A percentile compares a stretch with the other conserved stretches of the same genome.
Conservation (phyloP, 2,113 vertebrate species). For the Cyphomyrus discorhynchus region DNA sequence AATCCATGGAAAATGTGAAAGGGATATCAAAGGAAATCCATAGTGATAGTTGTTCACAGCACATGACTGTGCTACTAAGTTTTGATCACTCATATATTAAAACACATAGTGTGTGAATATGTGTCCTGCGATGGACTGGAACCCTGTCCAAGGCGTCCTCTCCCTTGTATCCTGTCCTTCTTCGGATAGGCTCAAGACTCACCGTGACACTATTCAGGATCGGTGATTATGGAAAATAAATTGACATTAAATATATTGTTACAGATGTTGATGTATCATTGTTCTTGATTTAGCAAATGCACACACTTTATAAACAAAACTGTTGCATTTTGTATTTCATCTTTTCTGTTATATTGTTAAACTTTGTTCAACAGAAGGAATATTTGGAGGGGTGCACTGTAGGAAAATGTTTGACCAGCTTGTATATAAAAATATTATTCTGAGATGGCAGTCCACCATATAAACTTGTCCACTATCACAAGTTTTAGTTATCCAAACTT, state of each 20-base stretch:
- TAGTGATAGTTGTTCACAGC: neutral
- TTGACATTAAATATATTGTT: neutral
- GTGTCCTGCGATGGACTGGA: neutral
- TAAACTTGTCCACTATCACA: neutral
- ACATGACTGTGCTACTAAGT: neutral
- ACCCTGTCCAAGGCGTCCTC: neutral
- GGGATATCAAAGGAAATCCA: neutral
- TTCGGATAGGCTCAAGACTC: neutral
- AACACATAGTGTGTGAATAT: neutral
- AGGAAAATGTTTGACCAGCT: neutral
- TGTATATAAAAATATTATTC: neutral
- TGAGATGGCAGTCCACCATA: neutral
- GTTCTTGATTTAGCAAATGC: neutral
- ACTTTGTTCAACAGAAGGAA: neutral
- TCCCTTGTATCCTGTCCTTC: neutral
- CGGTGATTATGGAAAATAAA: neutral
- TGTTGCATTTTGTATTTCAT: neutral
- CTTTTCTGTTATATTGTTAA: neutral
- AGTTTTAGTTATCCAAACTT: neutral
- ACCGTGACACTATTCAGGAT: neutral
- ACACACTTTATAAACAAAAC: neutral
- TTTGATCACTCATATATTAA: neutral
- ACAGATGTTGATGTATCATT: neutral
- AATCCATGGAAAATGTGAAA: neutral
- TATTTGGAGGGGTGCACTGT: neutral